These are phyloP conservation scores for Aplocera efformata DNA, from an alignment of 2,888 invertebrate species.

Conservation along the genomic window DNA sequence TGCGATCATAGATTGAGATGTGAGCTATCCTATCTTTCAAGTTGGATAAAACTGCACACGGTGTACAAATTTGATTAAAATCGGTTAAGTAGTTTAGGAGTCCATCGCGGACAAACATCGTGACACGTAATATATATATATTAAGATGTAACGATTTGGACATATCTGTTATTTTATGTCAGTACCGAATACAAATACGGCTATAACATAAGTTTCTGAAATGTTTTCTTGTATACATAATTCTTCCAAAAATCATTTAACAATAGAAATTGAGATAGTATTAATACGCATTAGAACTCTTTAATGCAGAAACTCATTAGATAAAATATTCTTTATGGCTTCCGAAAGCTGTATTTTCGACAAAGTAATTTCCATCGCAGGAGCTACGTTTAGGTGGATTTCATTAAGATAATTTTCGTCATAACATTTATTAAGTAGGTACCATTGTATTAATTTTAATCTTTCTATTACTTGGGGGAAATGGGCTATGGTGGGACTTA, in stretches of 20 bases:
- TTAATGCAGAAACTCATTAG: slow-evolving; percentile 60
- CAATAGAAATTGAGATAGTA: slow-evolving; percentile 14
- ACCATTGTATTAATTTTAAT: slow-evolving; percentile 18
- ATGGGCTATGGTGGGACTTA: not conserved
- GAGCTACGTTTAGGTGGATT: slow-evolving; percentile 53
- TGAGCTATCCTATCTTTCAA: too few species aligned
- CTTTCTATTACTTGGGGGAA: slow-evolving; percentile 3
- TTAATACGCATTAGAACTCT: slow-evolving; percentile 30
- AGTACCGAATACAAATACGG: too few species aligned
- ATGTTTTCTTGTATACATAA: too few species aligned
- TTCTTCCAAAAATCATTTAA: not conserved
- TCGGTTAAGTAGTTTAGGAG: too few species aligned
- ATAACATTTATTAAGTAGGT: slow-evolving; percentile 28
- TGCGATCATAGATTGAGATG: too few species aligned
- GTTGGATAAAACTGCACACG: too few species aligned
- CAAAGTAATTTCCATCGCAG: slow-evolving; percentile 57
- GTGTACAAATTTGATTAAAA: too few species aligned
- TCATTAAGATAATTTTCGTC: slow-evolving; percentile 46
- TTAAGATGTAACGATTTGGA: too few species aligned
- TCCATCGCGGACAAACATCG: too few species aligned
- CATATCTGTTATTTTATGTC: too few species aligned
- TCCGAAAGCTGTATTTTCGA: slow-evolving; percentile 70
- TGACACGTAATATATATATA: too few species aligned
- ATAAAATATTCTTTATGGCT: slow-evolving; percentile 69
- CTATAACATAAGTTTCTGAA: too few species aligned